phyloP scores from a whole-genome alignment of 2,888 invertebrate species.

The Temnothorax rugatulus region DNA sequence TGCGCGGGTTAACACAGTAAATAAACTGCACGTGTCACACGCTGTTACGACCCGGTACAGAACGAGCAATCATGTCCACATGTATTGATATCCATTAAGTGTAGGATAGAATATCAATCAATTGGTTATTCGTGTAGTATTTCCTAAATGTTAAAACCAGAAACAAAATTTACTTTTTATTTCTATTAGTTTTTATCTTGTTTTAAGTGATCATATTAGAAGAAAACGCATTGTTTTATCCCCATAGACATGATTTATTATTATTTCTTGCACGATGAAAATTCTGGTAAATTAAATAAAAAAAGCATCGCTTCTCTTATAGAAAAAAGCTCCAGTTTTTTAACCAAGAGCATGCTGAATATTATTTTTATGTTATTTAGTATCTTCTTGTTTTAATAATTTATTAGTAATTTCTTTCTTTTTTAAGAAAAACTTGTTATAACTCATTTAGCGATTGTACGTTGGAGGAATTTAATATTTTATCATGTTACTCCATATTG shows the following conservation, averaged over 20 bases:
- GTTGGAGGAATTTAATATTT: neutral
- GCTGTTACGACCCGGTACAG: neutral
- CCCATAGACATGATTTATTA: neutral
- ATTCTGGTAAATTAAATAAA: neutral
- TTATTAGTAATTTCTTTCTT: neutral
- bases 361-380: neutral
- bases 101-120: neutral
- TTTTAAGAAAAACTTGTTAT: neutral
- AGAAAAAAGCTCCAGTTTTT: neutral
- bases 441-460: neutral
- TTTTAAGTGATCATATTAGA: neutral
- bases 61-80: neutral
- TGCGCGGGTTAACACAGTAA: conserved; percentile 36
- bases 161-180: neutral
- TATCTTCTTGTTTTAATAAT: neutral
- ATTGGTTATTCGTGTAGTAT: neutral
- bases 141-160: neutral
- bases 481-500: neutral
- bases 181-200: neutral
- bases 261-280: neutral
- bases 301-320: neutral
- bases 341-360: neutral
- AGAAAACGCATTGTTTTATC: neutral
- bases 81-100: conserved; percentile 14
- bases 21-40: conserved; percentile 39